Percentiles rank a stretch among this genome's conserved stretches.
Conservation (phyloP, 37 sponge, comb jelly and placozoan species). For the Petrosia ficiformis region DNA sequence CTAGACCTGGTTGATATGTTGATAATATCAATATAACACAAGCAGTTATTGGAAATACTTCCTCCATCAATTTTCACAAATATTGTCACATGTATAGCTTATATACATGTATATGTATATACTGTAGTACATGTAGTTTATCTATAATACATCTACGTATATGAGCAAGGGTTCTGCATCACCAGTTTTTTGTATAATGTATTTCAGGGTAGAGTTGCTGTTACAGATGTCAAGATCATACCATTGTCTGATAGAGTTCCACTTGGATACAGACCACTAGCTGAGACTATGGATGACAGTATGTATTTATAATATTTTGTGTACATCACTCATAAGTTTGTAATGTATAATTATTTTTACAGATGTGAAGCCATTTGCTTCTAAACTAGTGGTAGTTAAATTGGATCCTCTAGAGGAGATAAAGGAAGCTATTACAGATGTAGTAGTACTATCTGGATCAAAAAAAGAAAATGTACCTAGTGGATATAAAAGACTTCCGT, state of each 20-base stretch:
- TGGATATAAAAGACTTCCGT: conserved; percentile 64
- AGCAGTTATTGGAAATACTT: too few relatives aligned
- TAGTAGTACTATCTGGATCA: conserved; percentile 31
- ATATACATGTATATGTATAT: too few relatives aligned
- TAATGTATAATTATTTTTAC: too few relatives aligned
- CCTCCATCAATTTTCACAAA: too few relatives aligned
- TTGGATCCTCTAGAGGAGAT: conserved; percentile 36
- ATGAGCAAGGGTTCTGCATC: too few relatives aligned
- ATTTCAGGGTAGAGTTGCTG: conserved; percentile 44
- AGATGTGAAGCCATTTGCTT: conserved; percentile 45
- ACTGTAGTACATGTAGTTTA: too few relatives aligned
- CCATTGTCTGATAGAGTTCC: conserved; percentile 16
- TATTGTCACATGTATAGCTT: too few relatives aligned
- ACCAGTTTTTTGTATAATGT: too few relatives aligned
- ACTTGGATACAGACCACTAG: conserved; percentile 33
- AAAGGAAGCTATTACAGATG: conserved; percentile 24
- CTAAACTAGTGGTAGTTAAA: conserved; percentile 36
- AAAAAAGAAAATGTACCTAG: conserved; percentile 44
- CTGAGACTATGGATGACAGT: conserved; percentile 63
- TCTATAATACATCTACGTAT: too few relatives aligned
- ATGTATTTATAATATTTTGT: conserved; percentile 16
- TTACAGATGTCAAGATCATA: conserved; percentile 46
- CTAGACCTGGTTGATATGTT: too few relatives aligned
- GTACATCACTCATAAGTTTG: neutral
- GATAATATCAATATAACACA: too few relatives aligned